Evolutionary conservation across 2,797 vertebrate species (phyloP).

Genomic region (Tiaroga cobitis): DNA sequence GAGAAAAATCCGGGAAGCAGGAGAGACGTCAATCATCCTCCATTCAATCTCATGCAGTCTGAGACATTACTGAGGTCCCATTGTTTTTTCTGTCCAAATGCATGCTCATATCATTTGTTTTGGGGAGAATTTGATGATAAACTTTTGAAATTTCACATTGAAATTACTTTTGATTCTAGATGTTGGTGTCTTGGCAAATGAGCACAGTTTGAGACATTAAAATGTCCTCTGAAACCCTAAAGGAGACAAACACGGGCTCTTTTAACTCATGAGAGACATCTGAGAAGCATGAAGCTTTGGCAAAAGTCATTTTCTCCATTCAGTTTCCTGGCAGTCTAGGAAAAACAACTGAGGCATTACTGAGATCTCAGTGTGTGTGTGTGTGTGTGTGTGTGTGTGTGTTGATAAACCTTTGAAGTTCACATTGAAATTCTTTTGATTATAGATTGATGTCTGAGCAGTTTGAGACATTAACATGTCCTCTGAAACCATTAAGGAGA

Average conservation of each 20-base stretch:
- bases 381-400: too few relatives aligned
- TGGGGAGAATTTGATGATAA: background rate
- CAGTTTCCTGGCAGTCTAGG: background rate
- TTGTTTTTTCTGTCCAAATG: background rate
- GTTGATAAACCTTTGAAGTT: background rate
- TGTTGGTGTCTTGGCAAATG: background rate
- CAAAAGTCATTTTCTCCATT: background rate
- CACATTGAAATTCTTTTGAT: background rate
- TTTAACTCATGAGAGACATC: background rate
- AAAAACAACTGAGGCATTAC: background rate
- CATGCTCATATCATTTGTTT: background rate
- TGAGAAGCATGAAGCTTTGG: background rate
- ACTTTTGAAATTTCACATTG: background rate
- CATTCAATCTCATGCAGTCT: background rate
- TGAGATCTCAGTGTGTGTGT: background rate
- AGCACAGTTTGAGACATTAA: background rate
- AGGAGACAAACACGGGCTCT: background rate
- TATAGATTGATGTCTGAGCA: background rate
- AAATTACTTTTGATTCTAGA: background rate
- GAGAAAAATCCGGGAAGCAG: background rate
- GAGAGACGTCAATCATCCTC: background rate
- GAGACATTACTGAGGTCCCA: background rate
- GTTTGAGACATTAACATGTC: background rate
- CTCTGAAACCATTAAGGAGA: background rate
- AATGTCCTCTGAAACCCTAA: background rate